Evolutionary conservation across 2,113 vertebrate genomes (phyloP).

Genomic region (Chamaetylas fuelleborni): DNA sequence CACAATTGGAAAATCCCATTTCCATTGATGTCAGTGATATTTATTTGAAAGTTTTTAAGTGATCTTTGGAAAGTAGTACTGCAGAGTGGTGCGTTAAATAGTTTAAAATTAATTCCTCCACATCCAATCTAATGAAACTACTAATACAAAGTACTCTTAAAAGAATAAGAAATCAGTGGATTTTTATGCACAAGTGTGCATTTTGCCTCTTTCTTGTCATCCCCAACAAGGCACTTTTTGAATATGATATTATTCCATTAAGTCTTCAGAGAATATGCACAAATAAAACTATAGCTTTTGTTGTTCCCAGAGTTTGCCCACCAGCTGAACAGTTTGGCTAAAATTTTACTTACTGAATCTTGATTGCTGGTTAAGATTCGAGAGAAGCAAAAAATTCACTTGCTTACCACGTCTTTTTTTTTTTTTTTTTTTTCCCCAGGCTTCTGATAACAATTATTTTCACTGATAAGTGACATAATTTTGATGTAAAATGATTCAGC

Average conservation of each 20-base stretch:
- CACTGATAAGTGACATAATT: rapidly evolving
- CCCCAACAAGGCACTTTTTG: background rate
- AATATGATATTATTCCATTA: background rate
- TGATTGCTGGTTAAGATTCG: background rate
- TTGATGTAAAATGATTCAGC: background rate
- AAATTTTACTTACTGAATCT: background rate
- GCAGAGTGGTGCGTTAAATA: background rate
- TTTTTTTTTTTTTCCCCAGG: rapidly evolving
- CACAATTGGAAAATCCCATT: background rate
- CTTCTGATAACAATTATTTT: background rate
- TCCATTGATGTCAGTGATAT: background rate
- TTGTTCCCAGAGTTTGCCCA: background rate
- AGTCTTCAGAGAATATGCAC: background rate
- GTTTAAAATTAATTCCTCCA: background rate
- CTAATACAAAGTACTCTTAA: background rate
- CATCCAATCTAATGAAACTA: background rate
- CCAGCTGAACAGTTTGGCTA: background rate
- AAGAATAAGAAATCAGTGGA: rapidly evolving
- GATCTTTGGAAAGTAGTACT: background rate
- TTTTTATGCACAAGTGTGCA: background rate
- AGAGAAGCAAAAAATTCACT: background rate
- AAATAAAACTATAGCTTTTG: background rate
- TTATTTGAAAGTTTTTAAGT: background rate
- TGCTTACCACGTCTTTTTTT: background rate
- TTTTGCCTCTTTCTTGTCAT: background rate